Percentiles rank a stretch among this genome's conserved stretches.
phyloP scores from a whole-genome alignment of 2,797 vertebrate genomes.

The Pristis pectinata region DNA sequence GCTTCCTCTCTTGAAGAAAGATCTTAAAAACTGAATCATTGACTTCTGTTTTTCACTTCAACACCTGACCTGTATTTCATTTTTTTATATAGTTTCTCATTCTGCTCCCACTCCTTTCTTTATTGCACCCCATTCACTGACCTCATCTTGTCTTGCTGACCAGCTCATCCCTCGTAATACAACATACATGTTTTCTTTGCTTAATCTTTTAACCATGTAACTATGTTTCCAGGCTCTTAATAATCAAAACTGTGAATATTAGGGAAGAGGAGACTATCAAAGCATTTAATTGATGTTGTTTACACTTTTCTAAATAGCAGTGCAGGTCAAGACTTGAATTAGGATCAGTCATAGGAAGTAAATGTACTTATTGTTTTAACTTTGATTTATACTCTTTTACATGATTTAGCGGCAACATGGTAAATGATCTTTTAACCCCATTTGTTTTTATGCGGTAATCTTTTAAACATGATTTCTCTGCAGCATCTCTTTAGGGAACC shows the following conservation, averaged over 20 bases:
- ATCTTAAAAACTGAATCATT: neutral
- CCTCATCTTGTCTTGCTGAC: too few species aligned
- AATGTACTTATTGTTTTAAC: neutral
- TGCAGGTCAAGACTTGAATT: neutral
- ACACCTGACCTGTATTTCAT: neutral
- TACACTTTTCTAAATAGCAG: neutral
- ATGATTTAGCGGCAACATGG: neutral
- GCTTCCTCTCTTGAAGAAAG: neutral
- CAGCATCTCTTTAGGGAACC: conserved; percentile 96
- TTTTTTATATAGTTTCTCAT: neutral
- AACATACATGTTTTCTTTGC: neutral
- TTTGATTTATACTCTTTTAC: neutral
- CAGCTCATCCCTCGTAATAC: neutral
- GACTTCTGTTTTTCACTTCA: neutral
- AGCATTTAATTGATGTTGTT: too few species aligned
- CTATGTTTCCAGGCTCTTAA: neutral
- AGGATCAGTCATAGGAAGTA: neutral
- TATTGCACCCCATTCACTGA: neutral
- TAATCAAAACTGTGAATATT: neutral
- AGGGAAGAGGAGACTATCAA: neutral
- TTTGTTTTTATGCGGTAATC: neutral
- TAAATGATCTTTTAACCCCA: neutral
- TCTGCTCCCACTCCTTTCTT: neutral
- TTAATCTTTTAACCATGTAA: neutral
- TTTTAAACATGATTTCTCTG: conserved; percentile 42